Base-by-base conservation (phyloP, 1,140 invertebrate species). In the Geopemphigus sp. region DNA sequence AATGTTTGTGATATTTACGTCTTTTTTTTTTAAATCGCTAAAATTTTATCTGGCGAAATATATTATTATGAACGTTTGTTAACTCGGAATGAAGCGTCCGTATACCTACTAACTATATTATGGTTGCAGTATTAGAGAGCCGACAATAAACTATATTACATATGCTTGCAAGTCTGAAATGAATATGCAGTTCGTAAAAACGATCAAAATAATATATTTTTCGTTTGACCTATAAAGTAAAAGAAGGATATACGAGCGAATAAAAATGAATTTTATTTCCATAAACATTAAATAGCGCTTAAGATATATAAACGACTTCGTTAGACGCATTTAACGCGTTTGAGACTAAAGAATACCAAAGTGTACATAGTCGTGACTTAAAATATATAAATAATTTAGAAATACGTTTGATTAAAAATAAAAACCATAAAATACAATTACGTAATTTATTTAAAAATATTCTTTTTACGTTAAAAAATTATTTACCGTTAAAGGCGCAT, bases 161-260 rank as follows among this genome's bases (percentile, higher is more conserved):
- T 22, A 17, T 17, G 32, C n/a, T n/a, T 39, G 17, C 32, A 11
- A n/a, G 32, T 32, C 10, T n/a, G n/a, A 64, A 39, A 64, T 15
- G 17, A 12, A 32, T 22, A 19, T 8, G 29, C 1, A 19, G 29
- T 64, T 64, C 29, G 63, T 64, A 39, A 64, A 64, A 64, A 64
- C 12, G 8, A 64, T 39, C 61, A 39, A 32, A 64, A 64, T 64
- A 64, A 64, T 64, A 39, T 39, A 39, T 39, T 64, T 10, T 64
- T 64, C 29, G 63, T 64, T 32, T n/a, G 29, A 39, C 63, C 29
- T 29, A 64, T 39, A 32, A 64, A 63, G 29, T 32, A 64, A 64
- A 12, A 45, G 3, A 8, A 39, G 32, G 1, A 64, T 64, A 59
- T 6, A 61, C 15, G 26, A 61, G 4, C 24, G 17, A 61, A 61